Evolutionary conservation across 2,888 invertebrate species (phyloP).

Genomic region (Caenorhabditis afra): DNA sequence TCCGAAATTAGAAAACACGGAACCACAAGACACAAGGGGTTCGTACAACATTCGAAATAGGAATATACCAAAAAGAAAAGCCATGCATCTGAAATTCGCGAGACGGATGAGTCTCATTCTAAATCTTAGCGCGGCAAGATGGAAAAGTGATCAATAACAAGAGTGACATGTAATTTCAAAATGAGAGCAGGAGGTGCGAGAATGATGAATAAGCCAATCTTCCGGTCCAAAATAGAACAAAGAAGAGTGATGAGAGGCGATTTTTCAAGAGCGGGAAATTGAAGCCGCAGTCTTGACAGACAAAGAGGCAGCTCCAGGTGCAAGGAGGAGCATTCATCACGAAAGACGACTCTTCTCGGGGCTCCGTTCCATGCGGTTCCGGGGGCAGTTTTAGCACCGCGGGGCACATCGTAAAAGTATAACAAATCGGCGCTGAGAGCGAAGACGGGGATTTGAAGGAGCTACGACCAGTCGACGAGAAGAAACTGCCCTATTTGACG

Average conservation of each 20-base stretch:
- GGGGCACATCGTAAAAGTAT: slow-evolving; percentile 34
- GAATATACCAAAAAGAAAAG: slow-evolving; percentile 48
- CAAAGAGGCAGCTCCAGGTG: slow-evolving; percentile 17
- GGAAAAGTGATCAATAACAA: slow-evolving; percentile 47
- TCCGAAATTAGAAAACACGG: slow-evolving; percentile 43
- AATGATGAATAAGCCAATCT: slow-evolving; percentile 25
- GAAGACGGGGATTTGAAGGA: slow-evolving; percentile 23
- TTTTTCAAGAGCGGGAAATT: slow-evolving; percentile 6
- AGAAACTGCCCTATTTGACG: slow-evolving; percentile 16
- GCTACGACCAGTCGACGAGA: slow-evolving; percentile 20
- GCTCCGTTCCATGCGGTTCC: slow-evolving; percentile 28
- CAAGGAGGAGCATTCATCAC: slow-evolving; percentile 36
- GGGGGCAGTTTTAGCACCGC: slow-evolving; percentile 10
- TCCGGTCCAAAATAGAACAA: neutral
- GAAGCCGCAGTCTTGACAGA: neutral
- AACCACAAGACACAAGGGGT: neutral
- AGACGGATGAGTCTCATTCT: slow-evolving; percentile 57
- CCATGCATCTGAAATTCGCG: slow-evolving; percentile 55
- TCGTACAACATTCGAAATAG: slow-evolving; percentile 37
- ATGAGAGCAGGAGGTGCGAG: slow-evolving; percentile 9
- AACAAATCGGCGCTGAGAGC: slow-evolving; percentile 30
- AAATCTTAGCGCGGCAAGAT: slow-evolving; percentile 45
- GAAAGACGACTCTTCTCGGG: slow-evolving; percentile 10
- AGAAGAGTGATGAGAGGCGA: neutral
- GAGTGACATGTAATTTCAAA: slow-evolving; percentile 19